phyloP scores from a whole-genome alignment of 2,113 vertebrate species.

The Burhinus oedicnemus region DNA sequence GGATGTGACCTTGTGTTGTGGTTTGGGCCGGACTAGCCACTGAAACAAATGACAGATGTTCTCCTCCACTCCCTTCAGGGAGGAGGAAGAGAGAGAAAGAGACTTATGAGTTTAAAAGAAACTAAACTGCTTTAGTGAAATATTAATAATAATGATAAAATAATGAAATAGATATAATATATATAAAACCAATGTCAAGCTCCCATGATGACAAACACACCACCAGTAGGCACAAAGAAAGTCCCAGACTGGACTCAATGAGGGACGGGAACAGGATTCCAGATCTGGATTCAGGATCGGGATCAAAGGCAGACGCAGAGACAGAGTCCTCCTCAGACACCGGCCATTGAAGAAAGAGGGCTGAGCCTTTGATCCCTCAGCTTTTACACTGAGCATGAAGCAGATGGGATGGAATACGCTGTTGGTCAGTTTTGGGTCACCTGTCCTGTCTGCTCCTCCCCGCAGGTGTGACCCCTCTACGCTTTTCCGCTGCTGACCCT shows the following conservation, averaged over 20 bases:
- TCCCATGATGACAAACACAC: background rate
- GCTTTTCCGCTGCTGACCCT: background rate
- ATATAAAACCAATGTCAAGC: background rate
- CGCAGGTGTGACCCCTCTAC: background rate
- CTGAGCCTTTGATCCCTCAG: background rate
- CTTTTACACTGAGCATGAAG: background rate
- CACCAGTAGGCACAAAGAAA: background rate
- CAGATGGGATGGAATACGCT: background rate
- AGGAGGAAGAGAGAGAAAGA: background rate
- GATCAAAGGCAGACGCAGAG: background rate
- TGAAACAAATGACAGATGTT: background rate
- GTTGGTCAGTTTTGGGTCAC: background rate
- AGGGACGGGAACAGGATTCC: background rate
- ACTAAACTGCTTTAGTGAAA: background rate
- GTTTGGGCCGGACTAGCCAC: background rate
- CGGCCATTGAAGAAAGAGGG: background rate
- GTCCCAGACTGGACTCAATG: background rate
- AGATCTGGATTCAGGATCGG: background rate
- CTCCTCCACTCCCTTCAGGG: background rate
- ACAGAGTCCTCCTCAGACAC: background rate
- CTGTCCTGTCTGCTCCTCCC: background rate
- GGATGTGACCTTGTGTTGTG: background rate
- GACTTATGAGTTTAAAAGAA: background rate
- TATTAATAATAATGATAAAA: background rate
- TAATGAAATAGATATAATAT: background rate